phyloP scores from a whole-genome alignment of 2,113 vertebrate genomes.

The Callithrix jacchus region DNA sequence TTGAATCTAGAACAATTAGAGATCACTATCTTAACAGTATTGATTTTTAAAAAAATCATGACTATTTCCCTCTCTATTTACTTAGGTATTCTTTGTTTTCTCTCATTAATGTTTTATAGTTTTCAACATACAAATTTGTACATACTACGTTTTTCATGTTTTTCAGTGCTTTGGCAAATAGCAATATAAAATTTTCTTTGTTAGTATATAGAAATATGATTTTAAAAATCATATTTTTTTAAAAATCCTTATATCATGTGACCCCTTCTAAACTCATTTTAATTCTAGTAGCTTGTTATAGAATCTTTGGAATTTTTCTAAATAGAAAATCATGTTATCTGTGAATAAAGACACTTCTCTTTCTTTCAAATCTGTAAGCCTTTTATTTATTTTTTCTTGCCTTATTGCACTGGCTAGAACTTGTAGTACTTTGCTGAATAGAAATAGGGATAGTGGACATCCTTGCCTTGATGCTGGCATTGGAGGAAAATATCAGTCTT shows the following conservation, averaged over 20 bases:
- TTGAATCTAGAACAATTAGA: neutral
- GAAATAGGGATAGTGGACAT: neutral
- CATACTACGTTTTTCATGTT: neutral
- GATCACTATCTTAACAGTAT: neutral
- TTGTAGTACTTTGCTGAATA: neutral
- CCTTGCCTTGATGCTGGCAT: neutral
- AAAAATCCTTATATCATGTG: neutral
- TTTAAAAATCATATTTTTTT: neutral
- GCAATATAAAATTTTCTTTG: neutral
- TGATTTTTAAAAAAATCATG: neutral
- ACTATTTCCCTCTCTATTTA: neutral
- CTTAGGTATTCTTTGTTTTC: neutral
- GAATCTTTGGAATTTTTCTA: neutral
- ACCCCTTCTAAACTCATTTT: neutral
- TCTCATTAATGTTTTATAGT: neutral
- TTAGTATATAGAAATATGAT: neutral
- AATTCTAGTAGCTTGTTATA: slow-evolving; percentile 28
- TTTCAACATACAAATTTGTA: slow-evolving; percentile 3
- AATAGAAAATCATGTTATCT: neutral
- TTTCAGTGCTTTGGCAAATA: slow-evolving; percentile 18
- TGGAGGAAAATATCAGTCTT: neutral
- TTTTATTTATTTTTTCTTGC: slow-evolving; percentile 34
- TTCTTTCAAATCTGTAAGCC: neutral
- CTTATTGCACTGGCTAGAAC: neutral
- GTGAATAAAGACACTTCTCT: neutral